phyloP scores from a whole-genome alignment of 2,113 vertebrate species.

The Psittacula cyanocephala region DNA sequence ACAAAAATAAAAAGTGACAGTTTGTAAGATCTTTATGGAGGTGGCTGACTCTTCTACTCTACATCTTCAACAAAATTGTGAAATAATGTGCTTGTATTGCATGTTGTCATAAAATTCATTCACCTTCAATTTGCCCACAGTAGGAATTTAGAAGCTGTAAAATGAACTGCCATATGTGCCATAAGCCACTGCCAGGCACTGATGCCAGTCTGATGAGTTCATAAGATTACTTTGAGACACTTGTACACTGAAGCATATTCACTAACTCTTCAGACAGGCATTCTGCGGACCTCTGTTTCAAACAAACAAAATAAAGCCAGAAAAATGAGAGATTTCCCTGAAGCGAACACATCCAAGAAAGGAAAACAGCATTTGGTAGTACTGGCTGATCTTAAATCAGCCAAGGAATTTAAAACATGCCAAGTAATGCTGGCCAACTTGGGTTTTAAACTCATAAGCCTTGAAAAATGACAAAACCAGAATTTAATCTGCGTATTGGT shows the following conservation, averaged over 20 bases:
- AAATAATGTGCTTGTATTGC: not conserved
- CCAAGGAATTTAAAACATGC: conserved; percentile 26
- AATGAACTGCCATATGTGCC: not conserved
- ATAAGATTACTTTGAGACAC: not conserved
- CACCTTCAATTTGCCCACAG: not conserved
- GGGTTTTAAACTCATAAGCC: not conserved
- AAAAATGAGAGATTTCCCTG: not conserved
- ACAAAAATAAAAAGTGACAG: not conserved
- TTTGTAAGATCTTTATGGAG: not conserved
- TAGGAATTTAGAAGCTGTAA: not conserved
- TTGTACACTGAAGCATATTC: not conserved
- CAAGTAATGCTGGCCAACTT: not conserved
- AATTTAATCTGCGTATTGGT: not conserved
- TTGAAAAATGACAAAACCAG: not conserved
- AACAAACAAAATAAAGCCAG: not conserved
- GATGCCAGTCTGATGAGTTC: not conserved
- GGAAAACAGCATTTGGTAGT: conserved; percentile 10
- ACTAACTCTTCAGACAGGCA: not conserved
- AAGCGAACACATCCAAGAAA: not conserved
- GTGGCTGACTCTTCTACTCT: not conserved
- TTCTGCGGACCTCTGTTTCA: not conserved
- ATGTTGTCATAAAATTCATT: not conserved
- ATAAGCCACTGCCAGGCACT: not conserved
- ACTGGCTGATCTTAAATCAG: not conserved
- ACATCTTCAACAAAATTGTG: not conserved